These are phyloP conservation scores for Megathymus violae DNA, from an alignment of 1,140 invertebrate genomes.

Conservation along the genomic window DNA sequence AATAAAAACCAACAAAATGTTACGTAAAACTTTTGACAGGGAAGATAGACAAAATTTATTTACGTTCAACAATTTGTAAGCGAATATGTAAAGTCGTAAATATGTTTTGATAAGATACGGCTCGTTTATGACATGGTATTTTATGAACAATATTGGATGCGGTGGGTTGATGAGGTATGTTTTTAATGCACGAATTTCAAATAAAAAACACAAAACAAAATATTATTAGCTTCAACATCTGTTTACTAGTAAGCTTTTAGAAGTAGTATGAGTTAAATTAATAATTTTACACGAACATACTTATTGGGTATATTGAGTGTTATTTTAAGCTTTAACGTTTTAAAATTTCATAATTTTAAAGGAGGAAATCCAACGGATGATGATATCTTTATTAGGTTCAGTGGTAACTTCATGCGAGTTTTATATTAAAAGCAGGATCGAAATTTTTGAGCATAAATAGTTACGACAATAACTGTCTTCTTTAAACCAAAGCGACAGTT, in stretches of 20 bases:
- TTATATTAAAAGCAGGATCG: constrained; percentile 11
- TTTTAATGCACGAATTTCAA: constrained; percentile 4
- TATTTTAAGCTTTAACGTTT: neutral
- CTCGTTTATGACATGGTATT: constrained; percentile 29
- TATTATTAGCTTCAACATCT: too few relatives aligned
- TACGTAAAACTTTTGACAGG: constrained; percentile 21
- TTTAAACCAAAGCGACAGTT: constrained; percentile 47
- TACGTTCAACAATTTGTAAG: constrained; percentile 30
- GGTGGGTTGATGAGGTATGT: constrained; percentile 7
- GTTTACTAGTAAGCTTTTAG: neutral
- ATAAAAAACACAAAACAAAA: neutral
- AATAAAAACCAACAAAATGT: constrained; percentile 8
- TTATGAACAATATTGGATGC: constrained; percentile 27
- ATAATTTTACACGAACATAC: neutral
- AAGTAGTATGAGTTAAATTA: neutral
- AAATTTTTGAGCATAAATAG: constrained; percentile 46
- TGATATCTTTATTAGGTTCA: neutral
- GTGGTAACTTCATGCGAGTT: neutral
- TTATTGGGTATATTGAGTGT: neutral
- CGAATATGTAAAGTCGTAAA: constrained; percentile 30
- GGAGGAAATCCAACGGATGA: neutral
- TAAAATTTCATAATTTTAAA: neutral
- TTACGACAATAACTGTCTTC: constrained; percentile 54
- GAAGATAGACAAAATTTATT: constrained; percentile 33
- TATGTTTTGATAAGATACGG: constrained; percentile 31